Conservation (phyloP, 2,888 invertebrate genomes). For the Drosophila anomalipes region DNA sequence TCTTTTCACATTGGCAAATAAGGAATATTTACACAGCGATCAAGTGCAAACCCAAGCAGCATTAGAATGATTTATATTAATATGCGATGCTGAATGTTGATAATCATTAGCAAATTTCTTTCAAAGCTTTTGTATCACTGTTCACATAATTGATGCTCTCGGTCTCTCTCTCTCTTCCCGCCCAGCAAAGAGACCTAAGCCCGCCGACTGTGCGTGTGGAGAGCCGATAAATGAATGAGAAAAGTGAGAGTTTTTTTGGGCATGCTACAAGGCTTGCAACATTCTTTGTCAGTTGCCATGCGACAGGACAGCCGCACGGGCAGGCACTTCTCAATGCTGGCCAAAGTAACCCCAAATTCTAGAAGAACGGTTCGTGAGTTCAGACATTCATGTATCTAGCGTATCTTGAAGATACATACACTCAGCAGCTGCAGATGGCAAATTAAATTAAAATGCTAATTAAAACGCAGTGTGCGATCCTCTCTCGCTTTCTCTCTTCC, state of each 20-base stretch:
- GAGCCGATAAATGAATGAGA: conserved; percentile 32
- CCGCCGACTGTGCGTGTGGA: conserved; percentile 36
- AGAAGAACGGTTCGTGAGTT: conserved; percentile 23
- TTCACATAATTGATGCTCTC: conserved; percentile 16
- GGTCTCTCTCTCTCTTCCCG: too few species aligned
- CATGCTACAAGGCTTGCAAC: conserved; percentile 42
- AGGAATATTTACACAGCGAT: background rate
- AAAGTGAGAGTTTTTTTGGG: conserved; percentile 36
- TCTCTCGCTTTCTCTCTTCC: conserved; percentile 1
- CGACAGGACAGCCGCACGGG: conserved; percentile 72
- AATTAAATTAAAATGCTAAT: conserved; percentile 58
- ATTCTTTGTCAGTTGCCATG: conserved; percentile 68
- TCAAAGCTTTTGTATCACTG: conserved; percentile 35
- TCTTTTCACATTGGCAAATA: background rate
- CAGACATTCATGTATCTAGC: conserved; percentile 3
- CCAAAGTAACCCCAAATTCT: conserved; percentile 11
- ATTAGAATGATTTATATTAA: background rate
- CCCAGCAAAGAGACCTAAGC: conserved; percentile 40
- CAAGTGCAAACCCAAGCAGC: background rate
- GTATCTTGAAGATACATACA: conserved; percentile 48
- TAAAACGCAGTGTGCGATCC: conserved; percentile 63
- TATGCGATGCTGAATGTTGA: background rate
- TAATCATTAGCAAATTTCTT: background rate
- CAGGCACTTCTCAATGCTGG: conserved; percentile 33
- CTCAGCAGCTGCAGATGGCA: conserved; percentile 21